Evolutionary conservation across 2,888 invertebrate species (phyloP).

Genomic region (Orthosia gracilis): DNA sequence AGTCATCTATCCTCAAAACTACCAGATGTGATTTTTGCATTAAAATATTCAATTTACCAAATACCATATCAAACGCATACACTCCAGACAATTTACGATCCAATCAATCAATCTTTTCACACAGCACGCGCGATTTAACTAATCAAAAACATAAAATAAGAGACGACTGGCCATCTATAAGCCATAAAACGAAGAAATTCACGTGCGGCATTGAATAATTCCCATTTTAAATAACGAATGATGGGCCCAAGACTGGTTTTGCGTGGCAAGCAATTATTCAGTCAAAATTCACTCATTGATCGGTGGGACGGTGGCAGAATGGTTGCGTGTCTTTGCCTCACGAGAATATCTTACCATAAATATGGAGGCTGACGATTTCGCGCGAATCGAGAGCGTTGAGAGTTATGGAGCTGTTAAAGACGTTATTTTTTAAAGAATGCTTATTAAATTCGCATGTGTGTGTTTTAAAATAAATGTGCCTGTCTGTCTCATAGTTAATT

Average conservation of each 20-base stretch:
- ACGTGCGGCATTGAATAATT: conserved; percentile 58
- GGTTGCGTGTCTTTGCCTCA: conserved; percentile 64
- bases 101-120: conserved; percentile 52
- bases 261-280: conserved; percentile 61
- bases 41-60: neutral
- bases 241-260: conserved; percentile 58
- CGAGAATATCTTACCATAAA: conserved; percentile 66
- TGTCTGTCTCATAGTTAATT: conserved; percentile 34
- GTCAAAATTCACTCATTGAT: conserved; percentile 67
- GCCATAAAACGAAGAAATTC: conserved; percentile 62
- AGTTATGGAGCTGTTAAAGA: conserved; percentile 50
- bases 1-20: neutral
- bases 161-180: conserved; percentile 40
- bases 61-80: conserved; percentile 4
- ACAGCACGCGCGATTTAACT: conserved; percentile 39
- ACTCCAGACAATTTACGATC: conserved; percentile 30
- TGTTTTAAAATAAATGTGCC: conserved; percentile 49
- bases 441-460: conserved; percentile 45
- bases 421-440: conserved; percentile 44
- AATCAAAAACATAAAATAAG: conserved; percentile 59
- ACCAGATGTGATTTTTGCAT: neutral
- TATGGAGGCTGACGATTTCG: conserved; percentile 62
- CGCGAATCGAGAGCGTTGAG: conserved; percentile 56
- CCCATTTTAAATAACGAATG: conserved; percentile 54
- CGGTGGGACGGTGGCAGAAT: conserved; percentile 61